Evolutionary conservation across 2,888 invertebrate species (phyloP).

Genomic region (Scaptomyza caliginosa): DNA sequence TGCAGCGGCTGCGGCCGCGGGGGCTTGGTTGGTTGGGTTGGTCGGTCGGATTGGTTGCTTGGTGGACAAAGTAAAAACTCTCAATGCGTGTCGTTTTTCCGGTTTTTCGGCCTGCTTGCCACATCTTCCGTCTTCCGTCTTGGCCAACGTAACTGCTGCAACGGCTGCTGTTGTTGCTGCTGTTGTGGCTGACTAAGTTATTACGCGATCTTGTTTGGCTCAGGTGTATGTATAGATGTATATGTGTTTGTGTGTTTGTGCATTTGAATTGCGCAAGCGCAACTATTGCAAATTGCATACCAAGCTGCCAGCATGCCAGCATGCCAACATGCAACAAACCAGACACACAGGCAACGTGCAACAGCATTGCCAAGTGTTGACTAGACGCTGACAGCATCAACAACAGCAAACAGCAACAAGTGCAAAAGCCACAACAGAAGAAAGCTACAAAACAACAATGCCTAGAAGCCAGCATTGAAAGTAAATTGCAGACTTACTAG

Average conservation of each 20-base stretch:
- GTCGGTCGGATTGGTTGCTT: too few species aligned
- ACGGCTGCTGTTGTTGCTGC: slow-evolving; percentile 30
- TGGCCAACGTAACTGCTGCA: slow-evolving; percentile 57
- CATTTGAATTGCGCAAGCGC: slow-evolving; percentile 78
- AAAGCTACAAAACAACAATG: slow-evolving; percentile 16
- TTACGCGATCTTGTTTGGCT: slow-evolving; percentile 64
- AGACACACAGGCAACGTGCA: slow-evolving; percentile 73
- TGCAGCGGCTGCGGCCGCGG: too few species aligned
- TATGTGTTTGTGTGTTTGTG: slow-evolving; percentile 38
- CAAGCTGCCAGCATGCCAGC: slow-evolving; percentile 54
- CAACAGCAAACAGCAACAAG: slow-evolving; percentile 35
- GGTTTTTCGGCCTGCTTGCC: slow-evolving; percentile 70
- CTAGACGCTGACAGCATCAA: slow-evolving; percentile 66
- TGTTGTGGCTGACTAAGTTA: slow-evolving; percentile 72
- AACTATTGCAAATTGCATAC: slow-evolving; percentile 78
- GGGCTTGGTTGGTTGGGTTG: too few species aligned
- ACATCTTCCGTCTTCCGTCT: slow-evolving; percentile 64
- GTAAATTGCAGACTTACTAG: slow-evolving; percentile 12
- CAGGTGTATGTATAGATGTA: slow-evolving; percentile 28
- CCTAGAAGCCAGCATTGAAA: slow-evolving; percentile 52
- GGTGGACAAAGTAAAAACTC: slow-evolving; percentile 8
- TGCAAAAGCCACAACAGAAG: slow-evolving; percentile 57
- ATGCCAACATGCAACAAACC: slow-evolving; percentile 78
- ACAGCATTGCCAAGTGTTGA: slow-evolving; percentile 59
- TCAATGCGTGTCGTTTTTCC: slow-evolving; percentile 73